Evolutionary conservation across 2,113 vertebrate genomes (phyloP).

Genomic region (zebrafish (Danio rerio)): DNA sequence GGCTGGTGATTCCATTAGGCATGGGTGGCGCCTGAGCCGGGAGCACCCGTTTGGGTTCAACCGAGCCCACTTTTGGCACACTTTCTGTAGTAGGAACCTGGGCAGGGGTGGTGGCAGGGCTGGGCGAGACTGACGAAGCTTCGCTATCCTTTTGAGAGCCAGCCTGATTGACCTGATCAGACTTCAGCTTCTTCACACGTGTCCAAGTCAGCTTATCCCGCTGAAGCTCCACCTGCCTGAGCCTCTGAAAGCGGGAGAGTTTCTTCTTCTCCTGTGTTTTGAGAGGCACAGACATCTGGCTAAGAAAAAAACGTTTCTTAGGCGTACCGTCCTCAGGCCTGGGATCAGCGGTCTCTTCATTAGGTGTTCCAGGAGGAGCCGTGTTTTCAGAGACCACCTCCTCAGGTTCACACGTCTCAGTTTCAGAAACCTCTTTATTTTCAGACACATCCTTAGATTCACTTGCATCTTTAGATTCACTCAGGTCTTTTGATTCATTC

Average conservation of each 20-base stretch:
- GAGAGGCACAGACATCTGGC: conserved; percentile 86
- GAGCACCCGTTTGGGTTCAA: conserved; percentile 65
- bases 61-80: conserved; percentile 3
- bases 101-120: conserved; percentile 44
- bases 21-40: conserved; percentile 76
- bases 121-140: conserved; percentile 4
- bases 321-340: conserved; percentile 69
- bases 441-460: too few species aligned
- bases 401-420: conserved; percentile 12
- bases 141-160: conserved; percentile 56
- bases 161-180: conserved; percentile 74
- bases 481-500: too few species aligned
- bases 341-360: conserved; percentile 59
- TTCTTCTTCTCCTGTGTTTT: conserved; percentile 88
- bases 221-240: conserved; percentile 79
- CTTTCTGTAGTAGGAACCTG: conserved; percentile 13
- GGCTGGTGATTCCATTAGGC: conserved; percentile 75
- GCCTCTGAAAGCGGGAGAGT: conserved; percentile 75
- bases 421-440: not conserved
- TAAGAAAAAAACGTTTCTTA: conserved; percentile 92
- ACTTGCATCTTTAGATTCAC: too few species aligned
- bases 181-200: conserved; percentile 87
- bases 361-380: conserved; percentile 46
- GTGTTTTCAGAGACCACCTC: conserved; percentile 51
- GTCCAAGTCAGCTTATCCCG: conserved; percentile 90